A percentile compares a stretch with the other conserved stretches of the same genome.
These are phyloP conservation scores for Atherix ibis DNA, from an alignment of 2,888 invertebrate species.

Conservation along the genomic window DNA sequence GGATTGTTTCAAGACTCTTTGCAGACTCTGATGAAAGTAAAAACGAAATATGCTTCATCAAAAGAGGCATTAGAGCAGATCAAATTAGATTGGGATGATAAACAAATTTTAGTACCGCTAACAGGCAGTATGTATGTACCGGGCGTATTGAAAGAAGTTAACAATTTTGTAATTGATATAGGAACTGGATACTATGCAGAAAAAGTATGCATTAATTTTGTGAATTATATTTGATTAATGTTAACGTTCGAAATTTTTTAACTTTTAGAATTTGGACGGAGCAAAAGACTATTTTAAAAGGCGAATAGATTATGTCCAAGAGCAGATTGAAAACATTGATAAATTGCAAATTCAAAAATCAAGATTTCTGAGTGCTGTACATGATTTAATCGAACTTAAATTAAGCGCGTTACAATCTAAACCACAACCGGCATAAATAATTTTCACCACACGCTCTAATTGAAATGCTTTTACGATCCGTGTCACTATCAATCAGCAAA, in stretches of 20 bases:
- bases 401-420: slow-evolving; percentile 24
- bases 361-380: slow-evolving; percentile 60
- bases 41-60: slow-evolving; percentile 78
- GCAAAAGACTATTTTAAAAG: slow-evolving; percentile 88
- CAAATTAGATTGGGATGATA: slow-evolving; percentile 58
- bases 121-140: slow-evolving; percentile 97
- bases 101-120: slow-evolving; percentile 79
- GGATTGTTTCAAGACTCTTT: slow-evolving; percentile 79
- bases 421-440: slow-evolving; percentile 12
- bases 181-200: slow-evolving; percentile 95
- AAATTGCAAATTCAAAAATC: slow-evolving; percentile 47
- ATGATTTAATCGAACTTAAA: slow-evolving; percentile 63
- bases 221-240: too few relatives aligned
- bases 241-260: too few relatives aligned
- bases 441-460: not conserved
- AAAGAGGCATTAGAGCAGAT: slow-evolving; percentile 70
- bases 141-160: slow-evolving; percentile 67
- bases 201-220: slow-evolving; percentile 43
- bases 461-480: too few relatives aligned
- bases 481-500: too few relatives aligned
- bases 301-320: slow-evolving; percentile 76
- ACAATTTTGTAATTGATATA: slow-evolving; percentile 83
- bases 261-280: slow-evolving; percentile 49
- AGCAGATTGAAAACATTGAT: slow-evolving; percentile 91
- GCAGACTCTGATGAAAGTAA: slow-evolving; percentile 76